These are phyloP conservation scores for Anseranas semipalmata DNA, from an alignment of 2,113 vertebrate species.

Conservation along the genomic window DNA sequence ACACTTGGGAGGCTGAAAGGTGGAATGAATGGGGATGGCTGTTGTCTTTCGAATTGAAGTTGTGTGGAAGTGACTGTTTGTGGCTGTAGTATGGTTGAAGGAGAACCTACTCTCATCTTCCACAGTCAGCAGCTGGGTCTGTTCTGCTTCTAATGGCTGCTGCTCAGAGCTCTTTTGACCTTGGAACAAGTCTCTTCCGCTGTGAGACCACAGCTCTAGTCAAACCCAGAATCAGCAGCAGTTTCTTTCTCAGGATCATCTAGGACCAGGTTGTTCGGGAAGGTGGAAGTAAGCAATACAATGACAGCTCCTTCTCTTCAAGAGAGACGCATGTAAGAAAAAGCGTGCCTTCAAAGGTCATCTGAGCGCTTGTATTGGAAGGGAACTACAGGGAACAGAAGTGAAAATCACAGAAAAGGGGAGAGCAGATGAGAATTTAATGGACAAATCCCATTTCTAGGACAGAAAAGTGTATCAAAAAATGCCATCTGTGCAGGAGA, in stretches of 20 bases:
- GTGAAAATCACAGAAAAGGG: background rate
- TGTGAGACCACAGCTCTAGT: background rate
- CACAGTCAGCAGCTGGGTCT: background rate
- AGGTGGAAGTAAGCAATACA: background rate
- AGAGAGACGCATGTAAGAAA: background rate
- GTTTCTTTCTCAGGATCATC: background rate
- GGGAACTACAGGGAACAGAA: background rate
- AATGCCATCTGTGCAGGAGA: slow-evolving; percentile 32
- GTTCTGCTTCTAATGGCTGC: background rate
- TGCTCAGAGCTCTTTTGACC: background rate
- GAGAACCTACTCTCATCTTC: background rate
- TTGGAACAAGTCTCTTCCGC: background rate
- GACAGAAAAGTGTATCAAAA: slow-evolving; percentile 3
- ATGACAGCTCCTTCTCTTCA: background rate
- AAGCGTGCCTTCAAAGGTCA: background rate
- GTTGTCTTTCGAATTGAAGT: background rate
- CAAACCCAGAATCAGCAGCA: background rate
- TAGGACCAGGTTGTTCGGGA: background rate
- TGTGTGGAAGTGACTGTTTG: background rate
- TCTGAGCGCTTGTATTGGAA: background rate
- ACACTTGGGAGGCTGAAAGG: background rate
- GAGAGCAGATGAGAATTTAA: slow-evolving; percentile 6
- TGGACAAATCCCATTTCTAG: background rate
- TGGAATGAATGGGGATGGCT: background rate
- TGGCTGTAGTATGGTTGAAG: background rate